Evolutionary conservation across 2,797 vertebrate species (phyloP), one percentile per base, ranked within the genome.

Genomic region (Micropoecilia bifurca): DNA sequence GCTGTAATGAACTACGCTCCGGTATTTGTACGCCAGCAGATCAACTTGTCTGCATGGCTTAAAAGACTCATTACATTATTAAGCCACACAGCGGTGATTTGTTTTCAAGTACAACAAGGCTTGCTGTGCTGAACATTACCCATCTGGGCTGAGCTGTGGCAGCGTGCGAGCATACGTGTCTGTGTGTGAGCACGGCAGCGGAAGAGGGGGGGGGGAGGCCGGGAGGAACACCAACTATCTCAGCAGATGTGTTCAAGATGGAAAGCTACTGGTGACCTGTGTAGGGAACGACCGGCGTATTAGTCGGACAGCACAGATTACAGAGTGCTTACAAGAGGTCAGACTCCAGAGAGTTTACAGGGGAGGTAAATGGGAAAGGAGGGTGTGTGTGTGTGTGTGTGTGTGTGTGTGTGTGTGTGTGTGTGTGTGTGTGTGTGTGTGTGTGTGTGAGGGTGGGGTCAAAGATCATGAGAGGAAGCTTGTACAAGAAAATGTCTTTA

Each of bases 31-130:
- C 87, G 73, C 13, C 80, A 90, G 85, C 78, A 86, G 92, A 95
- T 95, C 91, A 95, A 92, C 91, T 95, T 93, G 93, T 95, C 92
- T 78, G 74, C 30, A 16, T 81, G 13, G 93, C 92, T 95, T 94
- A 94, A 95, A 93, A 84, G 86, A 86, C 87, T 89, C 87, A 79
- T 89, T 91, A 93, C 91, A 94, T 93, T 88, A 90, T 91, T 90
- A 91, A 91, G 92, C 90, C 89, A 90, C 79, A 82, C 72, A 53
- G 81, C 80, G 50, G 79, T 83, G 90, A 94, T 93, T 95, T 90
- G 90, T 94, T 92, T 91, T 90, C 82, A 88, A 91, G 90, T 85
- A 89, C 81, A 92, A 93, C 87, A 85, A 89, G 88, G 77, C 85
- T 82, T 25, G 77, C 84, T 80, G 80, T 80, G 66, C 79, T 87